These are phyloP conservation scores for Diorhabda sublineata DNA, from an alignment of 1,140 invertebrate genomes.

Conservation along the genomic window DNA sequence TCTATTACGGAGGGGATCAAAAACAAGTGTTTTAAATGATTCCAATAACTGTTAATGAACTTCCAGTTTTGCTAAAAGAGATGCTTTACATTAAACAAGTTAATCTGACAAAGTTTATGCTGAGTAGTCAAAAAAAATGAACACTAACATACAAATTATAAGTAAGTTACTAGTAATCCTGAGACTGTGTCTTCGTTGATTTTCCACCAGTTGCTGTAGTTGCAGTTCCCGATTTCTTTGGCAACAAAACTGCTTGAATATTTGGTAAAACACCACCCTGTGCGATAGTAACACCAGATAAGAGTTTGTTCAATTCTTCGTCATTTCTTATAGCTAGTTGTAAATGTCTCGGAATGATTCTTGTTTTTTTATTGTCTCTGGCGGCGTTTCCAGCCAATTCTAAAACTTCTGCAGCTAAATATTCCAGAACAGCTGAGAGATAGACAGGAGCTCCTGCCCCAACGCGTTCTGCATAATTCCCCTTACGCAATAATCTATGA, in stretches of 20 bases:
- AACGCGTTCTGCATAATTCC: conserved; percentile 63
- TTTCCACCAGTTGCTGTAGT: conserved; percentile 19
- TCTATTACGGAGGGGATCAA: no score
- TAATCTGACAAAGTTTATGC: no score
- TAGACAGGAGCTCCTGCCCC: conserved; percentile 69
- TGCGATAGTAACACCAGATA: conserved; percentile 77
- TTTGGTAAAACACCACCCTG: conserved; percentile 79
- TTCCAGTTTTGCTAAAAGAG: no score
- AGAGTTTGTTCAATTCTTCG: conserved; percentile 74
- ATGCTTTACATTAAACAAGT: no score
- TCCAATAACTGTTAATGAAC: no score
- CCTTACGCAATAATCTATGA: conserved; percentile 63
- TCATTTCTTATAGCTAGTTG: conserved; percentile 82
- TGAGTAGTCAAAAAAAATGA: no score
- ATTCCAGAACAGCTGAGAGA: conserved; percentile 61
- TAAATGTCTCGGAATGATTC: conserved; percentile 76
- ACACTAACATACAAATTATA: no score
- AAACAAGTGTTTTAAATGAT: no score
- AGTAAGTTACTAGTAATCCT: conserved; percentile 22
- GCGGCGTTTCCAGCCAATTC: conserved; percentile 79
- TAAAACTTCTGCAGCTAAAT: conserved; percentile 61
- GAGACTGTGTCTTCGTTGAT: conserved; percentile 22
- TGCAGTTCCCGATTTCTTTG: conserved; percentile 49
- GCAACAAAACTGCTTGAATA: conserved; percentile 67
- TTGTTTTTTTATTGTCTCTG: conserved; percentile 56